These are phyloP conservation scores for Polypterus senegalus DNA, from an alignment of 2,113 vertebrate species.

Conservation along the genomic window DNA sequence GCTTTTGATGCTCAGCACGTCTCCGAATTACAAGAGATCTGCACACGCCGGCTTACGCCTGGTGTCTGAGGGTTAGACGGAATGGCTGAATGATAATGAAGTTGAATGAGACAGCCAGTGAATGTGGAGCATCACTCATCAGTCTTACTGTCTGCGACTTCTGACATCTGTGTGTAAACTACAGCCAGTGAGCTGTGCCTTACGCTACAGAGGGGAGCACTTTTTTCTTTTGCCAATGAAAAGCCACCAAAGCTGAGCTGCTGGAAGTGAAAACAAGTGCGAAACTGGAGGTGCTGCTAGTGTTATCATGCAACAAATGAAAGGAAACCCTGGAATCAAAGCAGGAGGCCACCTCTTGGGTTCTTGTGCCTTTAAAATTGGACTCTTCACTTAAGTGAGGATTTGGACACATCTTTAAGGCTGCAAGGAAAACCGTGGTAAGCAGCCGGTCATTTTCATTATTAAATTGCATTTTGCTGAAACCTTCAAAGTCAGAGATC, in stretches of 20 bases:
- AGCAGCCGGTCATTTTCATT: conserved; percentile 24
- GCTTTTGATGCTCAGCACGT: no score
- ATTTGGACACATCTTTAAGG: conserved; percentile 50
- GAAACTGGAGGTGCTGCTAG: no score
- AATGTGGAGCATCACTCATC: conserved; percentile 25
- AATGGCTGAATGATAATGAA: conserved; percentile 54
- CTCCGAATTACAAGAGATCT: no score
- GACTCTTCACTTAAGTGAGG: conserved; percentile 23
- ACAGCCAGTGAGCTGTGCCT: conserved; percentile 4
- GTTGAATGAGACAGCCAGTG: conserved; percentile 31
- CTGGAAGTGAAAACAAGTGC: conserved; percentile 2
- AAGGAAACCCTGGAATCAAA: conserved; percentile 1
- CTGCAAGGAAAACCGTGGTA: conserved; percentile 40
- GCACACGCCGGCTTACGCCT: conserved; percentile 8
- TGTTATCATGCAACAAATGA: conserved; percentile 15
- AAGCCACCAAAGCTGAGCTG: conserved; percentile 9
- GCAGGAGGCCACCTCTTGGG: conserved; percentile 6
- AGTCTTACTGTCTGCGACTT: conserved; percentile 23
- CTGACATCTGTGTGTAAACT: conserved; percentile 9
- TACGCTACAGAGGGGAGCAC: not conserved
- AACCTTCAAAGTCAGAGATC: no score
- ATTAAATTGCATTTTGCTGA: no score
- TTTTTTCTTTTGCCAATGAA: conserved; percentile 2
- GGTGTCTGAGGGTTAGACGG: conserved; percentile 36
- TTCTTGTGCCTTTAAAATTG: conserved; percentile 18